These are phyloP conservation scores for Porites divaricata DNA, from an alignment of 92 coral and sea anemone genomes.

Conservation along the genomic window DNA sequence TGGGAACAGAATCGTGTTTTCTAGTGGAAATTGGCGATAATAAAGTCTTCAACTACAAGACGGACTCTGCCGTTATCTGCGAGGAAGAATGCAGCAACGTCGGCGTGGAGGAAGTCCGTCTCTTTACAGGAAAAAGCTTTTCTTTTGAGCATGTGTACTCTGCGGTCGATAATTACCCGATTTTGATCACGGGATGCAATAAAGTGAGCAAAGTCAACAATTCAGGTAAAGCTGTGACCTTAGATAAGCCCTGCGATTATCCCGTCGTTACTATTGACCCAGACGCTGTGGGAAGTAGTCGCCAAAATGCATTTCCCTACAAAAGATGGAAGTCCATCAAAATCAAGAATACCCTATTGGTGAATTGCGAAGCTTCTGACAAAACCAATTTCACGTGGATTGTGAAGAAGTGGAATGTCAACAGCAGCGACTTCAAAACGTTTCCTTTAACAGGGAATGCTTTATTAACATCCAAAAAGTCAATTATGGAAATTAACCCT, in stretches of 20 bases:
- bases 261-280: slow-evolving; percentile 77
- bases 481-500: slow-evolving; percentile 25
- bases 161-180: slow-evolving; percentile 24
- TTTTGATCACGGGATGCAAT: slow-evolving; percentile 65
- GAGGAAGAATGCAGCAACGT: slow-evolving; percentile 12
- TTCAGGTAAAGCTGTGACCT: slow-evolving; percentile 40
- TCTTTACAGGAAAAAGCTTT: background rate
- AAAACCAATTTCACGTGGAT: slow-evolving; percentile 63
- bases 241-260: slow-evolving; percentile 71
- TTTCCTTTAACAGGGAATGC: slow-evolving; percentile 16
- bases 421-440: slow-evolving; percentile 24
- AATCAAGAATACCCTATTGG: slow-evolving; percentile 53
- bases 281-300: slow-evolving; percentile 52
- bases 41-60: slow-evolving; percentile 52
- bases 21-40: slow-evolving; percentile 62
- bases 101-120: background rate
- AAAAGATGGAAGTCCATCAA: slow-evolving; percentile 34
- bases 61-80: slow-evolving; percentile 9
- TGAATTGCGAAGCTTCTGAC: slow-evolving; percentile 87
- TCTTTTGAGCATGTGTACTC: slow-evolving; percentile 33
- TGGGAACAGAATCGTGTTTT: slow-evolving; percentile 77
- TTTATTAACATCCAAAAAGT: slow-evolving; percentile 29
- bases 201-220: slow-evolving; percentile 45
- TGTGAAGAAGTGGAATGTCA: slow-evolving; percentile 33
- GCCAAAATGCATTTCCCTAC: slow-evolving; percentile 50